Percentiles rank a stretch among this genome's conserved stretches.
Evolutionary conservation across 2,888 invertebrate genomes (phyloP).

Genomic region (Cotesia congregata): DNA sequence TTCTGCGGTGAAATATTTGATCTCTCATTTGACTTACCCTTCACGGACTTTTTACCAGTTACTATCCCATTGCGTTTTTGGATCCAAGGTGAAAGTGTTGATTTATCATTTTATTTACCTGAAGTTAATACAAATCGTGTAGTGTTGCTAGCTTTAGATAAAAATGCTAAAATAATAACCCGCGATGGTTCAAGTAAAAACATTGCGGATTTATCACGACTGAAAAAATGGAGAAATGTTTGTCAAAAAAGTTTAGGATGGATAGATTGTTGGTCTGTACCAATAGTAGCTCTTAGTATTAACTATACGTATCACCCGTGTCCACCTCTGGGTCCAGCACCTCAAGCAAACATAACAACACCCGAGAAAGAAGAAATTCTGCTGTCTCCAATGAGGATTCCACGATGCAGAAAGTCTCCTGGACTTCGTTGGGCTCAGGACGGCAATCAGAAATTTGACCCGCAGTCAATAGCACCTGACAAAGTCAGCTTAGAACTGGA

Average conservation of each 20-base stretch:
- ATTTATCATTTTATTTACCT: constrained; percentile 90
- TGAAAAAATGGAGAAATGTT: constrained; percentile 85
- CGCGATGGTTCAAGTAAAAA: constrained; percentile 78
- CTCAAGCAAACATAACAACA: constrained; percentile 92
- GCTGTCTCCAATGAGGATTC: constrained; percentile 92
- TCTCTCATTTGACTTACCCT: constrained; percentile 93
- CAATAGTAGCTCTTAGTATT: constrained; percentile 92
- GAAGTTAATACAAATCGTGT: constrained; percentile 91
- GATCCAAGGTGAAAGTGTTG: constrained; percentile 95
- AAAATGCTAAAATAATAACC: constrained; percentile 88
- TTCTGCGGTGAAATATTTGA: constrained; percentile 95
- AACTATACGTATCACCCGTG: constrained; percentile 93
- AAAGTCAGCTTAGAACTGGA: constrained; percentile 93
- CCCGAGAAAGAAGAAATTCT: constrained; percentile 95
- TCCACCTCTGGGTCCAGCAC: constrained; percentile 88
- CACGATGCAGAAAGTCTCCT: constrained; percentile 81
- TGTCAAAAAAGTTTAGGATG: constrained; percentile 84
- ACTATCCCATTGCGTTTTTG: constrained; percentile 91
- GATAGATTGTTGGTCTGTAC: constrained; percentile 97
- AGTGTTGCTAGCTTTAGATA: constrained; percentile 86
- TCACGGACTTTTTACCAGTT: constrained; percentile 92
- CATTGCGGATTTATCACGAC: constrained; percentile 71
- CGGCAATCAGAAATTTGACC: constrained; percentile 86
- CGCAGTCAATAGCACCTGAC: constrained; percentile 87
- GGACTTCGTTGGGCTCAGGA: constrained; percentile 78